A percentile compares a stretch with the other conserved stretches of the same genome.
phyloP scores from a whole-genome alignment of 2,797 vertebrate genomes.

The Paedocypris micromegethes region DNA sequence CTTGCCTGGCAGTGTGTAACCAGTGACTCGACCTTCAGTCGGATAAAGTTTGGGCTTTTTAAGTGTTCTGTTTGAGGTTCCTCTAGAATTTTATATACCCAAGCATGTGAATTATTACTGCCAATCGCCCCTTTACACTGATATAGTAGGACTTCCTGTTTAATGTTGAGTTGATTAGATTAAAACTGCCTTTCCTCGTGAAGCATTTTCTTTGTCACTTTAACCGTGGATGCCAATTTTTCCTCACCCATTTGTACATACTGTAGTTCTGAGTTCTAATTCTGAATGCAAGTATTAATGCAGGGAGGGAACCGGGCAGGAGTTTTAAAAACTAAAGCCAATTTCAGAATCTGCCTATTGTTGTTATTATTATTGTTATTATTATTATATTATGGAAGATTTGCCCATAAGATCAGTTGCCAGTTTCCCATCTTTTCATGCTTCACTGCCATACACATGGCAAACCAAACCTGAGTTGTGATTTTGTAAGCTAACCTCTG shows the following conservation, averaged over 20 bases:
- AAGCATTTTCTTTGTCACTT: slow-evolving; percentile 37
- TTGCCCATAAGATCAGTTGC: slow-evolving; percentile 65
- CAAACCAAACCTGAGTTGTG: slow-evolving; percentile 80
- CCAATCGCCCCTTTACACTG: slow-evolving; percentile 26
- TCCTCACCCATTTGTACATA: slow-evolving; percentile 39
- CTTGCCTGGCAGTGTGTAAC: slow-evolving; percentile 35
- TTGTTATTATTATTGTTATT: slow-evolving; percentile 60
- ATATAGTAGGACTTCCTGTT: slow-evolving; percentile 25
- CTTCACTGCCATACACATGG: slow-evolving; percentile 70
- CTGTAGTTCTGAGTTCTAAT: slow-evolving; percentile 20
- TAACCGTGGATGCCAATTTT: slow-evolving; percentile 38
- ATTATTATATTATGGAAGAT: slow-evolving; percentile 54
- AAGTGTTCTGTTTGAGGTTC: slow-evolving; percentile 37
- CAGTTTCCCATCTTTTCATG: slow-evolving; percentile 75
- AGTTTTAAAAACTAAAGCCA: slow-evolving; percentile 42
- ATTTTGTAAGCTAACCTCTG: slow-evolving; percentile 99
- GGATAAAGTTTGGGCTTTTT: slow-evolving; percentile 33
- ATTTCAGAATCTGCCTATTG: slow-evolving; percentile 44
- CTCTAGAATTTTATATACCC: slow-evolving; percentile 41
- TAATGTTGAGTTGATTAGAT: slow-evolving; percentile 14
- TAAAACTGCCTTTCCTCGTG: slow-evolving; percentile 39
- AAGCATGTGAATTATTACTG: slow-evolving; percentile 40
- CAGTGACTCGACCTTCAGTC: slow-evolving; percentile 9
- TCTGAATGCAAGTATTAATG: slow-evolving; percentile 47
- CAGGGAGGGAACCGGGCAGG: slow-evolving; percentile 30